Base-by-base conservation (phyloP, 2,113 vertebrate species). In the Cacatua alba region DNA sequence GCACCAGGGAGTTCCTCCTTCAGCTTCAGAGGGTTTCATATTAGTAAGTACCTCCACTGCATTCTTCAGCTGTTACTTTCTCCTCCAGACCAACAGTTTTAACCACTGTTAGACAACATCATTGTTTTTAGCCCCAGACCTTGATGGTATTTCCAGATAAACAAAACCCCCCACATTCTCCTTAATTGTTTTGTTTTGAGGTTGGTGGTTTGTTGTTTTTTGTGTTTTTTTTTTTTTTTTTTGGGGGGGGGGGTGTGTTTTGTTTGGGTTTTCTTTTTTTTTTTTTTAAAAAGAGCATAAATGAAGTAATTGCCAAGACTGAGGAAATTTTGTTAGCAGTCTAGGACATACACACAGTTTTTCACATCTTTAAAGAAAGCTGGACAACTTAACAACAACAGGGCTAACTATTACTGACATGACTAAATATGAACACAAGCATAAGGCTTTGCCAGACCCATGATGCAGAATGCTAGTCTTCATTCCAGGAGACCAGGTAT, bases 71-170 rank as follows among this genome's bases (percentile, higher is more conserved):
- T 41, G 25, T 23, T 9, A 29, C 31, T 33, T 33, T 59, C n/a
- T 35, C 57, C 70, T 82, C 35, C n/a, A 41, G 26, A 9, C 2
- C 21, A 12, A 15, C 0, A 31, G 12, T 15, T 78, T 59, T 43
- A 52, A 37, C 23, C 2, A 0, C 8, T 13, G 1, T 28, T 19
- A 46, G 31, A 52, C 7, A 81, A 3, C 3, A 4, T 0, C 6
- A 12, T 0, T 7, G 13, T 17, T 72, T 62, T n/a, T 39, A 78
- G 23, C 19, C 33, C 33, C 65, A 78, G 35, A 29, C 14, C 25
- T 55, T 49, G 53, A 44, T 24, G 28, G 3, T 11, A 43, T 23
- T 59, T 14, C 10, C 17, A 65, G 55, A 52, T 2, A 51, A 72
- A n/a, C 26, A 6, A 70, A 68, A 3, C 21, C 33, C 13, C 21